Conservation (phyloP, 2,888 invertebrate species). For the Drosophila subsilvestris region DNA sequence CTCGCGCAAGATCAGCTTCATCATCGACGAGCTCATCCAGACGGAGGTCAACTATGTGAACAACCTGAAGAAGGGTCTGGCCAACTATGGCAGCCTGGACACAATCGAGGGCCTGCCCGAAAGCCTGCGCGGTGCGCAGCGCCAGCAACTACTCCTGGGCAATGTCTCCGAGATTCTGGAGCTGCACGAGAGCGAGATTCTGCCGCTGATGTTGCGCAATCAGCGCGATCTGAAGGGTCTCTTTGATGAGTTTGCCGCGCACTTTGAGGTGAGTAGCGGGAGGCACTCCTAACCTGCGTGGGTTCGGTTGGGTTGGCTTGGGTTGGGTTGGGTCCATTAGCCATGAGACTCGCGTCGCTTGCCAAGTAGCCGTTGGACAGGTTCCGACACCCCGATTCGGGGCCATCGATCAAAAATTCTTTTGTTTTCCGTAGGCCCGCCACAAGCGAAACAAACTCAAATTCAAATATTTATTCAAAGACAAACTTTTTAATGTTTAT, state of each 20-base stretch:
- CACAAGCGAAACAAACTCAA: conserved; percentile 30
- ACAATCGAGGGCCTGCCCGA: conserved; percentile 74
- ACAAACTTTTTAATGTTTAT: background rate
- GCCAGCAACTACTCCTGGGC: conserved; percentile 88
- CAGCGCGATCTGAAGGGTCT: conserved; percentile 81
- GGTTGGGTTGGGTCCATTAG: conserved; percentile 27
- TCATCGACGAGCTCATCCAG: conserved; percentile 83
- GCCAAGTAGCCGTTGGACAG: conserved; percentile 57
- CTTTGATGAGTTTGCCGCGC: conserved; percentile 81
- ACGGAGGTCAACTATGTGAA: conserved; percentile 83
- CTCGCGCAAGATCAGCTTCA: conserved; percentile 82
- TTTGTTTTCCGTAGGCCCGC: conserved; percentile 37
- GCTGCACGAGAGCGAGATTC: conserved; percentile 87
- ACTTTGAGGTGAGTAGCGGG: conserved; percentile 81
- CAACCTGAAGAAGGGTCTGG: conserved; percentile 80
- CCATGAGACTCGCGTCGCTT: conserved; percentile 24
- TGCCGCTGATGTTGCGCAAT: conserved; percentile 82
- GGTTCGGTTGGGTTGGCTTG: conserved; percentile 13
- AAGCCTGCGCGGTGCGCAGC: conserved; percentile 70
- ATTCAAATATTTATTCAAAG: conserved; percentile 54
- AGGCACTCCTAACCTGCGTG: conserved; percentile 5
- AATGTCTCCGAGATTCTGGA: conserved; percentile 95
- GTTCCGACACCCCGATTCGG: conserved; percentile 43
- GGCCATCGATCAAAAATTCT: conserved; percentile 54
- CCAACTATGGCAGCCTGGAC: conserved; percentile 80